phyloP scores from a whole-genome alignment of 92 coral and sea anemone genomes.

The Micromussa lordhowensis region DNA sequence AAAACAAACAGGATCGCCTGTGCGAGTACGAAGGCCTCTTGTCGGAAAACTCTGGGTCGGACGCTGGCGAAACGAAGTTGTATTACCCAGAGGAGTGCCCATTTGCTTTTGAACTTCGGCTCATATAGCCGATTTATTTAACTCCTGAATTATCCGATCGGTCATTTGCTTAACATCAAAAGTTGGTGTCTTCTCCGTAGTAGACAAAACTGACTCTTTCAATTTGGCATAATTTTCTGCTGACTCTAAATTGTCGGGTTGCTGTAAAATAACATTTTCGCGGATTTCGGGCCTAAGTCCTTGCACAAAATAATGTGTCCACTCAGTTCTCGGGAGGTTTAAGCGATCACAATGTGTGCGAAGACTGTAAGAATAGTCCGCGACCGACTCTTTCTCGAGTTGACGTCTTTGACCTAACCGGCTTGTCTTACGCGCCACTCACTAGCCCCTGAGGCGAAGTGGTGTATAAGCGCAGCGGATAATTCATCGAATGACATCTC shows the following conservation, averaged over 20 bases:
- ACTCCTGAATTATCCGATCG: not conserved
- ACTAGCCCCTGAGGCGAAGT: conserved; percentile 28
- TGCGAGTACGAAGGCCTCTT: not conserved
- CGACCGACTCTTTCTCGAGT: conserved; percentile 7
- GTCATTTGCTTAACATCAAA: not conserved
- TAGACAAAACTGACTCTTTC: conserved; percentile 16
- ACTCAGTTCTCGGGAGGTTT: conserved; percentile 21
- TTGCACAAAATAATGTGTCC: conserved; percentile 39
- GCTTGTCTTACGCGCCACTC: conserved; percentile 31
- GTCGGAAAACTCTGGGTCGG: not conserved
- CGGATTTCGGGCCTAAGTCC: conserved; percentile 17
- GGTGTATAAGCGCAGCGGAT: not conserved
- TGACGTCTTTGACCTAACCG: conserved; percentile 34
- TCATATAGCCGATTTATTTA: not conserved
- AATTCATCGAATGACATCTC: conserved; percentile 16
- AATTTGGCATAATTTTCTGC: conserved; percentile 18
- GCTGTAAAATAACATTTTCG: conserved; percentile 12
- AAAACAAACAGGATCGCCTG: not conserved
- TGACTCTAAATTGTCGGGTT: conserved; percentile 11
- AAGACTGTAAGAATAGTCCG: conserved; percentile 8
- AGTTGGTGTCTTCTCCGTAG: not conserved
- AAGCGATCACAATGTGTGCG: conserved; percentile 22
- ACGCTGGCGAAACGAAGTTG: not conserved
- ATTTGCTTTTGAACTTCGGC: not conserved
- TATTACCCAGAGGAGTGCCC: not conserved